phyloP scores from a whole-genome alignment of 2,113 vertebrate species.

The Sylvietta virens region DNA sequence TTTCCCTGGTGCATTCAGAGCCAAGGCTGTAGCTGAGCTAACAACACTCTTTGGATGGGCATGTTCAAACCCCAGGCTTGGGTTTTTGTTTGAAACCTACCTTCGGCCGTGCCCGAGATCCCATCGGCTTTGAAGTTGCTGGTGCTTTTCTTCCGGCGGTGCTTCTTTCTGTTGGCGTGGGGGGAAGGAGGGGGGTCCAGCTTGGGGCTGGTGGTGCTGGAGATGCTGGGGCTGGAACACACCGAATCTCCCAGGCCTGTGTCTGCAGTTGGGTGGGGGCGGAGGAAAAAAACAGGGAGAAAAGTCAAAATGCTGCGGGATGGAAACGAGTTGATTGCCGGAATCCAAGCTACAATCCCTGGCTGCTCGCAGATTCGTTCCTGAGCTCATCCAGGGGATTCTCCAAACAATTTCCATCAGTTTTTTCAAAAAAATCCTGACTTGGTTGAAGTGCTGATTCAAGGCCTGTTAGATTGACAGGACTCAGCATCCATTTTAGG shows the following conservation, averaged over 20 bases:
- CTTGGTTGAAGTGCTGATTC: background rate
- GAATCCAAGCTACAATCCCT: background rate
- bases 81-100: conserved; percentile 40
- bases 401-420: background rate
- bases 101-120: conserved; percentile 90
- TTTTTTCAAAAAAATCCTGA: background rate
- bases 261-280: conserved; percentile 70
- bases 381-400: background rate
- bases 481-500: background rate
- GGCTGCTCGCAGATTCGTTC: background rate
- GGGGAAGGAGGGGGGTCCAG: conserved; percentile 95
- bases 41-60: background rate
- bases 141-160: conserved; percentile 97
- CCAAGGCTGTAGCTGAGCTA: background rate
- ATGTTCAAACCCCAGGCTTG: background rate
- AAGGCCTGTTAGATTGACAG: background rate
- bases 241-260: conserved; percentile 89
- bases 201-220: conserved; percentile 93
- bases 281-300: background rate
- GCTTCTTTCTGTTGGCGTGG: conserved; percentile 97
- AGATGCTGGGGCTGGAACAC: conserved; percentile 94
- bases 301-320: background rate
- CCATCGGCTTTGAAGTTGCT: conserved; percentile 97
- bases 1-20: background rate
- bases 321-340: background rate